Conservation (phyloP, 2,113 vertebrate species). For the Dromaius novaehollandiae region DNA sequence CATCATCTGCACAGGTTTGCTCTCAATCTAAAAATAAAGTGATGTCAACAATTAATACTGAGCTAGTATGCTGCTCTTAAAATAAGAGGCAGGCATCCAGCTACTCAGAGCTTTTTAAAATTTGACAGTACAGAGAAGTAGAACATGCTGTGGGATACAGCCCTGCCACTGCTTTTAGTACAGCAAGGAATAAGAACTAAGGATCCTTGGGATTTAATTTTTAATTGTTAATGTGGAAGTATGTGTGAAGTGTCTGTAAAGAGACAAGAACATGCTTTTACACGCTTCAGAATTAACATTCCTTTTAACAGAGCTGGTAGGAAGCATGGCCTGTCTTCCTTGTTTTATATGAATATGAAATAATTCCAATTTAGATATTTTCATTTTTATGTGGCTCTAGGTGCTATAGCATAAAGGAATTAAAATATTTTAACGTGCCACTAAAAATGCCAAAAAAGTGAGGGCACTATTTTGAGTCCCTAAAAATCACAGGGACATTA, state of each 20-base stretch:
- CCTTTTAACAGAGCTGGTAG: not conserved
- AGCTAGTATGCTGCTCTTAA: not conserved
- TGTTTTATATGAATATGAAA: not conserved
- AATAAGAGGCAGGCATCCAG: fast-evolving
- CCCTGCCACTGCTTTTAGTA: not conserved
- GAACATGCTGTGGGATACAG: not conserved
- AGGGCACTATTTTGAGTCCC: not conserved
- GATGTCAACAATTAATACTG: not conserved
- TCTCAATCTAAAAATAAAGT: constrained; percentile 70
- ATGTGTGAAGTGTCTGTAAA: not conserved
- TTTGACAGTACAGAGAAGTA: not conserved
- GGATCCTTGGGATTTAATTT: not conserved
- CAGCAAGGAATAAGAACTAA: not conserved
- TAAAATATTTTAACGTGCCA: not conserved
- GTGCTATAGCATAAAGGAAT: not conserved
- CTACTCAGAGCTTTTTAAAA: not conserved
- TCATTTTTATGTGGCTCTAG: not conserved
- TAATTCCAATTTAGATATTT: not conserved
- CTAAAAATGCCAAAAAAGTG: not conserved
- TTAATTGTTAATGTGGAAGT: not conserved
- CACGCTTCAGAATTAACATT: not conserved
- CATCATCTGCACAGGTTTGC: constrained; percentile 88
- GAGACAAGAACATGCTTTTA: fast-evolving
- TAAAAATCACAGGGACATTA: not conserved
- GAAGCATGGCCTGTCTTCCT: not conserved